Evolutionary conservation across 2,888 invertebrate species (phyloP), one percentile per base, ranked within the genome.

Genomic region (Heteromyza rotundicornis): DNA sequence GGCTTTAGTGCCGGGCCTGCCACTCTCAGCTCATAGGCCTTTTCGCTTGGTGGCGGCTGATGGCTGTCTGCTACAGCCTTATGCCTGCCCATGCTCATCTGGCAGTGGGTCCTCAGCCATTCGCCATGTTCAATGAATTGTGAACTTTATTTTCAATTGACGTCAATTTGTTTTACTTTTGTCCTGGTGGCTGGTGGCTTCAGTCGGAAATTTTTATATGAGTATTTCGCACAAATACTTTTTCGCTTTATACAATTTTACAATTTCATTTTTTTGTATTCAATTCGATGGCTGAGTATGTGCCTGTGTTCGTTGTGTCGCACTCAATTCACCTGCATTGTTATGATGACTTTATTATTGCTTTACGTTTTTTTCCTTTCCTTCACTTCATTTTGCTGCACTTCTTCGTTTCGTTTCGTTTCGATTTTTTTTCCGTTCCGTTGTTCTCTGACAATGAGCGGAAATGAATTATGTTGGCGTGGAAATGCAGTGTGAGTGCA

Each of bases 271-370:
- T n/a, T n/a, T n/a, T n/a, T n/a, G n/a, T n/a, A n/a, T n/a, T n/a
- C n/a, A n/a, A n/a, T 40, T 8, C 14, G 40, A 12, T 8, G 27
- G 50, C 50, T 17, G n/a, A 3, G 23, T 7, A n/a, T n/a, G n/a
- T n/a, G n/a, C n/a, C n/a, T n/a, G 3, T 19, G 40, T 7, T 40
- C 10, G 40, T 40, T 7, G 5, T 27, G 27, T 5, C 27, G 74
- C 74, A 75, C 68, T 75, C 75, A 74, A 73, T 78, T 78, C 73
- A 78, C 78, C 78, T 78, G 78, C 78, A 77, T 78, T 78, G 79
- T 78, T 67, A 70, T 65, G 50, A 27, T 58, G 64, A 64, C 57
- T 64, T 56, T 64, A 65, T 62, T 68, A 60, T 59, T 60, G 54
- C 59, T 60, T 64, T 60, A 40, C 49, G 17, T n/a, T 47, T 19